A percentile compares a stretch with the other conserved stretches of the same genome.
These are phyloP conservation scores for Mormyrus iriodes DNA, from an alignment of 2,113 vertebrate genomes.

Conservation along the genomic window DNA sequence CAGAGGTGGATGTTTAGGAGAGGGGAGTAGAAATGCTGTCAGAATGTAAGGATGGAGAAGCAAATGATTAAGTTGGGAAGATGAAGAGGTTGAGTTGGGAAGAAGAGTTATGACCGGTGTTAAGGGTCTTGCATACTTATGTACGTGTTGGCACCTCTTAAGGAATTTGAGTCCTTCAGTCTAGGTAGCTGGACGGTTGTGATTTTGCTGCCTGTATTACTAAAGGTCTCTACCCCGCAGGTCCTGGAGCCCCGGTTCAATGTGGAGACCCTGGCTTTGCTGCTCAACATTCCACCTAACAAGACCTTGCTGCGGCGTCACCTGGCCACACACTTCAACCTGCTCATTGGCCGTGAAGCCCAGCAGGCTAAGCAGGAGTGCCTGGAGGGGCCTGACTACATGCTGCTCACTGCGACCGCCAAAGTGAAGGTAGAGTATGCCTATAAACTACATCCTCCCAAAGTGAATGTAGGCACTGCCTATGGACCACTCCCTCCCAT, in stretches of 20 bases:
- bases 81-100: not conserved
- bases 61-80: not conserved
- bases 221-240: constrained; percentile 45
- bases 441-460: not conserved
- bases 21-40: not conserved
- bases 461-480: not conserved
- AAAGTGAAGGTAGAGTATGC: constrained; percentile 81
- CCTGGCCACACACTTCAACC: constrained; percentile 87
- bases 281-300: constrained; percentile 93
- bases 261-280: constrained; percentile 90
- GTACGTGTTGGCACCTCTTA: not conserved
- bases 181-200: not conserved
- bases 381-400: constrained; percentile 84
- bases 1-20: not conserved
- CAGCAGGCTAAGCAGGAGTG: constrained; percentile 87
- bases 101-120: not conserved
- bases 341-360: constrained; percentile 82
- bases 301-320: constrained; percentile 91
- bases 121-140: not conserved
- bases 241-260: constrained; percentile 95
- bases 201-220: not conserved
- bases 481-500: not conserved
- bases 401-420: constrained; percentile 84
- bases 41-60: not conserved
- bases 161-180: not conserved